A percentile compares a stretch with the other conserved stretches of the same genome.
These are phyloP conservation scores for Chitala chitala DNA, from an alignment of 2,113 vertebrate species.

Conservation along the genomic window DNA sequence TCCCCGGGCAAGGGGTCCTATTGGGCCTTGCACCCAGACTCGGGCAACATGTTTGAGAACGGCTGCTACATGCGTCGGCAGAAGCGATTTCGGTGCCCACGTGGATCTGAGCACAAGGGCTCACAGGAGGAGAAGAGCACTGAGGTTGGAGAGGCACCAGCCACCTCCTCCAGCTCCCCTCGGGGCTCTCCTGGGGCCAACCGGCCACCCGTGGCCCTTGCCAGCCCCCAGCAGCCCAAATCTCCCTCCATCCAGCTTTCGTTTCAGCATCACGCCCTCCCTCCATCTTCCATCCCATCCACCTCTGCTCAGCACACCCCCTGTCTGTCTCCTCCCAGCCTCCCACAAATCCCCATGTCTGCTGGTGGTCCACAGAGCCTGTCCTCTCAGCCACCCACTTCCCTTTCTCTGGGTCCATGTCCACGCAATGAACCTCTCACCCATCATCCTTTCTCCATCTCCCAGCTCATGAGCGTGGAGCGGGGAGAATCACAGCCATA, in stretches of 20 bases:
- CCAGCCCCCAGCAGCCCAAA: slow-evolving; percentile 18
- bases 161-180: not conserved
- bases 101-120: not conserved
- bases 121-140: not conserved
- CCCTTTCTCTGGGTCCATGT: slow-evolving; percentile 23
- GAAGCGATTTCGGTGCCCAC: slow-evolving; percentile 38
- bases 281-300: not conserved
- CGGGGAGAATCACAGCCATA: slow-evolving; percentile 23
- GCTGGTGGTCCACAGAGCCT: slow-evolving; percentile 12
- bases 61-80: slow-evolving; percentile 43
- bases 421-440: slow-evolving; percentile 19
- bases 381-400: slow-evolving; percentile 14
- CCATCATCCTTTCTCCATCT: slow-evolving; percentile 39
- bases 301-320: not conserved
- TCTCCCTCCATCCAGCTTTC: slow-evolving; percentile 10
- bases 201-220: slow-evolving; percentile 2
- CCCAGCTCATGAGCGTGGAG: slow-evolving; percentile 37
- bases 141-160: not conserved
- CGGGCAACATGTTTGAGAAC: slow-evolving; percentile 45
- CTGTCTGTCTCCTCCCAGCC: not conserved
- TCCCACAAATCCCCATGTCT: not conserved
- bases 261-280: not conserved
- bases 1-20: slow-evolving; percentile 44
- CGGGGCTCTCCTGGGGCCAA: not conserved
- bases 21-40: slow-evolving; percentile 44